Percentiles rank a stretch among this genome's conserved stretches.
These are phyloP conservation scores for Theodoxus fluviatilis DNA, from an alignment of 2,888 invertebrate species.

Conservation along the genomic window DNA sequence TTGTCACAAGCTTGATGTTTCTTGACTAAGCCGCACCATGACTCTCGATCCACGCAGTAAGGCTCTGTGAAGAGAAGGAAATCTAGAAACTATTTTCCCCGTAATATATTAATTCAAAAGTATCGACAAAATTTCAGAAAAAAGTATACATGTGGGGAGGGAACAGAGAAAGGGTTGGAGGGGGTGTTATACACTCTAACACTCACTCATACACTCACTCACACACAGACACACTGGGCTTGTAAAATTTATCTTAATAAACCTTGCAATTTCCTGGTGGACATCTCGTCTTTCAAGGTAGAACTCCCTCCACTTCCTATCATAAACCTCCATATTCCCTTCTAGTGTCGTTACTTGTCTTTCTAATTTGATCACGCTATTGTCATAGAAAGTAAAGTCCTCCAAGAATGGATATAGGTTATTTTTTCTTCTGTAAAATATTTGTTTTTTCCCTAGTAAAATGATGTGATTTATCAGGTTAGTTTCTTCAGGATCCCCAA, in stretches of 20 bases:
- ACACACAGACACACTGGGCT: neutral
- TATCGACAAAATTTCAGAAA: neutral
- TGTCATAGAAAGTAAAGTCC: too few relatives aligned
- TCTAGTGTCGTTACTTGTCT: too few relatives aligned
- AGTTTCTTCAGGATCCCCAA: too few relatives aligned
- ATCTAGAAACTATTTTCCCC: neutral
- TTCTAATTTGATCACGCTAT: too few relatives aligned
- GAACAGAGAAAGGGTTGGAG: neutral
- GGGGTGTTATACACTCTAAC: neutral
- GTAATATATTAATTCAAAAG: neutral
- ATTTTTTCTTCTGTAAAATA: too few relatives aligned
- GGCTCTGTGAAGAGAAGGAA: slow-evolving; percentile 24
- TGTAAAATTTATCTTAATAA: neutral
- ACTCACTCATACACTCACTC: neutral
- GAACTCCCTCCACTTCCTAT: too few relatives aligned
- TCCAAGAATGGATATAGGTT: too few relatives aligned
- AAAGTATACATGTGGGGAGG: neutral
- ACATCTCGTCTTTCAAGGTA: too few relatives aligned
- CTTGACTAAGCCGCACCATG: slow-evolving; percentile 46
- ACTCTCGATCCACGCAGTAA: slow-evolving; percentile 41
- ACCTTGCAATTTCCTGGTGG: too few relatives aligned
- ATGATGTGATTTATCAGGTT: too few relatives aligned
- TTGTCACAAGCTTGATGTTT: slow-evolving; percentile 46
- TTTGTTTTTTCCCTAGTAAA: too few relatives aligned
- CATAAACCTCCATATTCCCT: too few relatives aligned